A percentile compares a stretch with the other conserved stretches of the same genome.
phyloP scores from a whole-genome alignment of 2,888 invertebrate genomes.

The Dexiosoma caninum region DNA sequence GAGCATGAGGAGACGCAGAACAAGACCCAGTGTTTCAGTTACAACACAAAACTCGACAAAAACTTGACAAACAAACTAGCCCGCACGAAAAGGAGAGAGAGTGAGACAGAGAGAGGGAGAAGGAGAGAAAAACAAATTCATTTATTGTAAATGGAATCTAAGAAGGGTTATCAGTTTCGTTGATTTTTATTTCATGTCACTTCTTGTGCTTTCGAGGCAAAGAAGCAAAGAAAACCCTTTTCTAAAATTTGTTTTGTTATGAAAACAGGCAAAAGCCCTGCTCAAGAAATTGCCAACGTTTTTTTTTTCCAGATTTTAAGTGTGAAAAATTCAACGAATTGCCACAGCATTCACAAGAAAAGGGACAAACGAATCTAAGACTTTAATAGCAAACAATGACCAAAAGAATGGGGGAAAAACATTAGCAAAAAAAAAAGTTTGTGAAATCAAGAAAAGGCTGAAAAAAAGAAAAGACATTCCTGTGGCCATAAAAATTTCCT shows the following conservation, averaged over 20 bases:
- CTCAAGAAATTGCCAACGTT: constrained; percentile 50
- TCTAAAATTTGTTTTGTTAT: constrained; percentile 24
- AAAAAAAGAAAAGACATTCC: not conserved
- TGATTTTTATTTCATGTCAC: constrained; percentile 31
- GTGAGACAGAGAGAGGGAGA: not conserved
- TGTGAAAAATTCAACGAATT: constrained; percentile 31
- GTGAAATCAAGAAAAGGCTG: not conserved
- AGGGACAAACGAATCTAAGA: constrained; percentile 6
- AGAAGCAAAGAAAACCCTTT: not conserved
- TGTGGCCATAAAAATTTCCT: constrained; percentile 48
- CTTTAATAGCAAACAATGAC: constrained; percentile 29
- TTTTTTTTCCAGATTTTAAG: constrained; percentile 27
- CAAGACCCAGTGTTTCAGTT: not conserved
- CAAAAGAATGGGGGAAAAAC: constrained; percentile 12
- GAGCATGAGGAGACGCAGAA: not conserved
- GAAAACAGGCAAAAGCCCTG: not conserved
- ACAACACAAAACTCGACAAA: not conserved
- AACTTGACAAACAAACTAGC: not conserved
- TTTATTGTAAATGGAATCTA: constrained; percentile 31
- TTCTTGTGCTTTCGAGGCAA: not conserved
- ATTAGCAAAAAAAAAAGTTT: constrained; percentile 46
- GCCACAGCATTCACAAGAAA: not conserved
- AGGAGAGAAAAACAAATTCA: not conserved
- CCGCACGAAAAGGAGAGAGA: not conserved
- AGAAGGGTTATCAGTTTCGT: not conserved